Evolutionary conservation across 2,888 invertebrate species (phyloP), one percentile per base, ranked within the genome.

Genomic region (Asteroscopus sphinx): DNA sequence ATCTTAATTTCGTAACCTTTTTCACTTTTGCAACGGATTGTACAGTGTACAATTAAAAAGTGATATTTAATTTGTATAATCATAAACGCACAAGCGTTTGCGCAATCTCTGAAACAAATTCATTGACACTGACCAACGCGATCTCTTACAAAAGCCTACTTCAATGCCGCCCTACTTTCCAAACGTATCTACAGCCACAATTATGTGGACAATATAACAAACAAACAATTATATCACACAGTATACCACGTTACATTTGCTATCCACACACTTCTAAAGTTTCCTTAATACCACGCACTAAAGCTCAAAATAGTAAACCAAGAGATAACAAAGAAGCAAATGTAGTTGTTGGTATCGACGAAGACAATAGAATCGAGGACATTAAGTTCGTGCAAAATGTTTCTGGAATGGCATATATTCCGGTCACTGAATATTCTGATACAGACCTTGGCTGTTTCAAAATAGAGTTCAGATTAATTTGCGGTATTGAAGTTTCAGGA

Each of bases 161-260:
- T 93, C 93, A 93, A 93, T 92, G 93, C 83, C 89, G 93, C 85
- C 91, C 93, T 82, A 93, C 93, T 94, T 94, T 93, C 91, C 87
- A 88, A 87, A 82, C 59, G 85, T 84, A 76, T 76, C 76, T 87
- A 77, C 80, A 83, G 85, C 81, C 81, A 82, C 85, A 86, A 89
- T 88, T 88, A 88, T 86, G 83, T 89, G 84, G 87, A 90, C 88
- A 88, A 76, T 76, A 76, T 74, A 76, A 60, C 76, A 76, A 90
- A 89, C 86, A 86, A 86, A 88, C 82, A 86, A 88, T 88, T 89
- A 90, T 89, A 85, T 86, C 87, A 76, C 67, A 69, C 39, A 66
- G 37, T 47, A 60, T 49, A 78, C 76, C 49, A 76, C 51, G 44
- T 54, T 65, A 70, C 49, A 32, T 49, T 58, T 65, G 30, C 57